Evolutionary conservation across 2,888 invertebrate genomes (phyloP).

Genomic region (Philaethria dido): DNA sequence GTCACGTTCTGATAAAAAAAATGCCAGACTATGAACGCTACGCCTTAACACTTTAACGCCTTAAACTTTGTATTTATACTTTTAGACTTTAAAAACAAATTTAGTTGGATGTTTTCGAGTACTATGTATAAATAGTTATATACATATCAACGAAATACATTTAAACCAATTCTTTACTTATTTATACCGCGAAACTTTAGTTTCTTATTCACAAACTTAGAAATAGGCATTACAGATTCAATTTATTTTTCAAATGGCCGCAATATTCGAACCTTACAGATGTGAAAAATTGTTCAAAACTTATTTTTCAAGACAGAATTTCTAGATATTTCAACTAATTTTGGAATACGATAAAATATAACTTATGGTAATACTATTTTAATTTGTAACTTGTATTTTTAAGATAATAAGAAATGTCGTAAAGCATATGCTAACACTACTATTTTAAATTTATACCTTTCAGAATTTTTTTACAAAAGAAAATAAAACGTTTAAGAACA

Average conservation of each 20-base stretch:
- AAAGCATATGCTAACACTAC: not conserved
- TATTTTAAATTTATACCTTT: not conserved
- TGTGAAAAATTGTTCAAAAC: conserved; percentile 17
- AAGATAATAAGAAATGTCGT: not conserved
- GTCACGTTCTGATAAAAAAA: too few species aligned
- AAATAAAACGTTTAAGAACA: conserved; percentile 4
- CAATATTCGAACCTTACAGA: conserved; percentile 34
- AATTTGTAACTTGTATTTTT: too few species aligned
- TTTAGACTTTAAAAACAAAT: not conserved
- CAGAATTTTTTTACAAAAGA: not conserved
- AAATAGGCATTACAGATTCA: conserved; percentile 35
- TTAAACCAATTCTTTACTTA: not conserved
- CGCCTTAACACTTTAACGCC: too few species aligned
- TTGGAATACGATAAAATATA: not conserved
- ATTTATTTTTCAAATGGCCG: conserved; percentile 32
- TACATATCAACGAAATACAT: not conserved
- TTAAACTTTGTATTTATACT: not conserved
- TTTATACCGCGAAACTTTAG: conserved; percentile 5
- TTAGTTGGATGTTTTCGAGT: too few species aligned
- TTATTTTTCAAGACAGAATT: not conserved
- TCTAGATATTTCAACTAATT: not conserved
- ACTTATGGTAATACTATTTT: not conserved
- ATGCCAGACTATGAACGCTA: too few species aligned
- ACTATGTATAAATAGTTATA: not conserved
- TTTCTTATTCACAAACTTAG: conserved; percentile 20